These are phyloP conservation scores for Ornithoptera alexandrae DNA, from an alignment of 2,888 invertebrate species.

Conservation along the genomic window DNA sequence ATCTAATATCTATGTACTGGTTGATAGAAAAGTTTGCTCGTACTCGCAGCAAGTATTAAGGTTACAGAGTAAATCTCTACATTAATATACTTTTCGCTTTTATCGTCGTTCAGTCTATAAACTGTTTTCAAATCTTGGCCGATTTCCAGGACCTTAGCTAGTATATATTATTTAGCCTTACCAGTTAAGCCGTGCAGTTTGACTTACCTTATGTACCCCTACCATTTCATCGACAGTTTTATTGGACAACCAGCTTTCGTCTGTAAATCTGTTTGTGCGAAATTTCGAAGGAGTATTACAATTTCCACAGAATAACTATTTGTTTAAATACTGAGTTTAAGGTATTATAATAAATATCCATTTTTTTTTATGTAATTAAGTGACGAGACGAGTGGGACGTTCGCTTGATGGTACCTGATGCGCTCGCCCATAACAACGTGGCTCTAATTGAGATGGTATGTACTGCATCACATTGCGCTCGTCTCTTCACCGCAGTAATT, in stretches of 20 bases:
- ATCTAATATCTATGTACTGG: background rate
- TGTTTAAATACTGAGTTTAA: too few species aligned
- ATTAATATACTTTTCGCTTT: constrained; percentile 27
- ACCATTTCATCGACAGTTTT: constrained; percentile 28
- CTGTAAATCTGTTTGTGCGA: background rate
- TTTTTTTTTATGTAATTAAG: too few species aligned
- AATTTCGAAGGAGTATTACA: background rate
- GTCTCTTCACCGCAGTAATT: too few species aligned
- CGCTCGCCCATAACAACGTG: too few species aligned
- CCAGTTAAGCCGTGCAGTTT: constrained; percentile 25
- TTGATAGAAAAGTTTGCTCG: background rate
- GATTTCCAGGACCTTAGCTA: constrained; percentile 17
- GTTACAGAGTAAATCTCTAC: constrained; percentile 19
- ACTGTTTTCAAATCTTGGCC: constrained; percentile 28
- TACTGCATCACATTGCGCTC: too few species aligned
- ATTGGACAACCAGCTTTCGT: constrained; percentile 7
- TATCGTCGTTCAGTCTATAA: constrained; percentile 27
- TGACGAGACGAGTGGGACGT: too few species aligned
- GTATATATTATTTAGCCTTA: constrained; percentile 29
- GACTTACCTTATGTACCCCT: constrained; percentile 18
- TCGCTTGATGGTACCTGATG: too few species aligned
- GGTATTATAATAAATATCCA: too few species aligned
- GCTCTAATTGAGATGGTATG: too few species aligned
- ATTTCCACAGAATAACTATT: too few species aligned
- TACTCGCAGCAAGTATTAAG: constrained; percentile 9